Evolutionary conservation across 30 jellyfish, hydroid and myxozoan species (phyloP).

Genomic region (Aurelia aurita complex sp. Pacific): DNA sequence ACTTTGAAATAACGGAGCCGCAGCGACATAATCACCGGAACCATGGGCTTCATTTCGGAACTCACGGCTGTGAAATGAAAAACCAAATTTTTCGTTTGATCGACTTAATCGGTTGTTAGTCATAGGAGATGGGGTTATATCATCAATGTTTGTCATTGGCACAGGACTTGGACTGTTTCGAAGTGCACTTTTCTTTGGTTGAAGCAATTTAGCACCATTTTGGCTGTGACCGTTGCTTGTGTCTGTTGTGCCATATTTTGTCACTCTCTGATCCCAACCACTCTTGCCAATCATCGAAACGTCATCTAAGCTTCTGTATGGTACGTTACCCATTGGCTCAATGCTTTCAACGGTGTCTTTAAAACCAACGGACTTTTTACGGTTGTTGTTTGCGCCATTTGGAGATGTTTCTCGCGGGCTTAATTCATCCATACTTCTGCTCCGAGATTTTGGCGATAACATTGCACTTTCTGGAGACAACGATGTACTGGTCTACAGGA

Average conservation of each 20-base stretch:
- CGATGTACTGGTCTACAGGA: no score
- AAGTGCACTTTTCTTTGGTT: conserved; percentile 52
- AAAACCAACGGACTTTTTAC: conserved; percentile 68
- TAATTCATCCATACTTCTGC: conserved; percentile 55
- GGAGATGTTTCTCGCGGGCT: conserved; percentile 3
- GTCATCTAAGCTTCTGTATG: conserved; percentile 54
- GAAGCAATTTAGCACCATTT: background rate
- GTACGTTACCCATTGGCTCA: conserved; percentile 21
- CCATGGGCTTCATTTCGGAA: background rate
- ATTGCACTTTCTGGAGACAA: background rate
- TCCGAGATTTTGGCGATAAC: conserved; percentile 38
- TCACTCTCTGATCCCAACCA: conserved; percentile 52
- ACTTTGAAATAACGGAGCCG: background rate
- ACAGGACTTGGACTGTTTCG: conserved; percentile 69
- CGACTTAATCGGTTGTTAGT: background rate
- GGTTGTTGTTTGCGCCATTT: conserved; percentile 5
- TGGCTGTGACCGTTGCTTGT: background rate
- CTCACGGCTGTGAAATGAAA: background rate
- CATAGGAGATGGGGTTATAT: background rate
- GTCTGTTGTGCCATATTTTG: conserved; percentile 2
- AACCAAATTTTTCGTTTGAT: background rate
- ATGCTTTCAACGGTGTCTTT: conserved; percentile 65
- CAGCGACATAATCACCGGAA: background rate
- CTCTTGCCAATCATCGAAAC: conserved; percentile 55
- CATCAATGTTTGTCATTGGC: background rate